Conservation (phyloP, 2,797 vertebrate species). For the Neosilurus mollespiculum region DNA sequence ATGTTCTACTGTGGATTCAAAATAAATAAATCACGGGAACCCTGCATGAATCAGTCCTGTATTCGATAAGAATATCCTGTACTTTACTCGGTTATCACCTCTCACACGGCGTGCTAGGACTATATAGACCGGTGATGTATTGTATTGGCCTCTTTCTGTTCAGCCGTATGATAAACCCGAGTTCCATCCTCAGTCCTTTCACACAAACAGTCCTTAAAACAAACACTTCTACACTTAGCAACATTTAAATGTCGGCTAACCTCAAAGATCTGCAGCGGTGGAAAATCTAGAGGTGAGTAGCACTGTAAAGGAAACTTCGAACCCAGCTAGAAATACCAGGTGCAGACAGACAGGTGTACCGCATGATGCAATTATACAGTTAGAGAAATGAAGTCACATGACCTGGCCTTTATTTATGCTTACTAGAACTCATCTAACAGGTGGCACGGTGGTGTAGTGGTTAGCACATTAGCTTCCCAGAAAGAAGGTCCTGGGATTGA, state of each 20-base stretch:
- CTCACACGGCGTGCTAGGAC: background rate
- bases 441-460: too few species aligned
- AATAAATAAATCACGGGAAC: background rate
- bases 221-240: slow-evolving; percentile 84
- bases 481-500: too few species aligned
- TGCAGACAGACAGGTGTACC: background rate
- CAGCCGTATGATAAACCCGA: slow-evolving; percentile 45
- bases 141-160: background rate
- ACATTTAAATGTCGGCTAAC: slow-evolving; percentile 81
- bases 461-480: too few species aligned
- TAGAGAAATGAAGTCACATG: background rate
- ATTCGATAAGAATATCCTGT: background rate
- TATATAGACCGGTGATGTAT: background rate
- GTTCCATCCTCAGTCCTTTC: slow-evolving; percentile 74
- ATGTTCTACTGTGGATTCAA: background rate
- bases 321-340: background rate
- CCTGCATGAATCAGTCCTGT: background rate
- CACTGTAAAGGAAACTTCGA: background rate
- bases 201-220: slow-evolving; percentile 79
- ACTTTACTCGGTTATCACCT: background rate
- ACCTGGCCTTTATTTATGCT: slow-evolving; percentile 11
- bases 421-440: too few species aligned
- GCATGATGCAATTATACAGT: background rate
- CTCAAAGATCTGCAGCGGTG: slow-evolving; percentile 43
- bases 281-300: slow-evolving; percentile 67